These are phyloP conservation scores for Chloroceryle aenea DNA, from an alignment of 2,113 vertebrate species.

Conservation along the genomic window DNA sequence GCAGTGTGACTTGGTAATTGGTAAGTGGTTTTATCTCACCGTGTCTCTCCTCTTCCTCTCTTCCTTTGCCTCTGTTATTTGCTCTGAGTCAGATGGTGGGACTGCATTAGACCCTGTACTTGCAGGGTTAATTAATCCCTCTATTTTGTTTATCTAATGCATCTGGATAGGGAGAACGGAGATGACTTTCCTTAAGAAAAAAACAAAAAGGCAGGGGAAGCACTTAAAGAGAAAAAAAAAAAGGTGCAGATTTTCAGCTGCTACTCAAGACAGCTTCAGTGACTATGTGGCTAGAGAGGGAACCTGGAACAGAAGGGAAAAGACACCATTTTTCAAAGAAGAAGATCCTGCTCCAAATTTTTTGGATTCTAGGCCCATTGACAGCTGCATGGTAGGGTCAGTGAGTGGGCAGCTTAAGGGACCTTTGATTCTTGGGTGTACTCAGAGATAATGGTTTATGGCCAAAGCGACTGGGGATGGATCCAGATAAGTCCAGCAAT, in stretches of 20 bases:
- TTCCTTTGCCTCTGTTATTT: not conserved
- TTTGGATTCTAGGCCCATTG: not conserved
- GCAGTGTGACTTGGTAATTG: not conserved
- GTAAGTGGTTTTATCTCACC: not conserved
- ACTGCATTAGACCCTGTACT: not conserved
- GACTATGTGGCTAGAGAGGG: not conserved
- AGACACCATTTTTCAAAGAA: not conserved
- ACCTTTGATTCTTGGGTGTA: not conserved
- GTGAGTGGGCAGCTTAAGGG: not conserved
- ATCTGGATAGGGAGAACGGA: not conserved
- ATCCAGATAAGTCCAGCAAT: not conserved
- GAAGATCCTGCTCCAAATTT: not conserved
- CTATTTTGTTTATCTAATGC: not conserved
- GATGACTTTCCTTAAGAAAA: not conserved
- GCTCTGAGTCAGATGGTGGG: not conserved
- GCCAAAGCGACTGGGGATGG: not conserved
- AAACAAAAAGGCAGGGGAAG: not conserved
- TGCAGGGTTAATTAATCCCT: not conserved
- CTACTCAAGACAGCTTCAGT: not conserved
- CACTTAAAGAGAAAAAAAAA: not conserved
- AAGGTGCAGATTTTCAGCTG: not conserved
- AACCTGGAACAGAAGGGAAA: not conserved
- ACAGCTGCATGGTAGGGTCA: not conserved
- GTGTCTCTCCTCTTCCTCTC: not conserved
- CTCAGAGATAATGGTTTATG: not conserved